Evolutionary conservation across 2,113 vertebrate species (phyloP).

Genomic region (Hyla sarda): DNA sequence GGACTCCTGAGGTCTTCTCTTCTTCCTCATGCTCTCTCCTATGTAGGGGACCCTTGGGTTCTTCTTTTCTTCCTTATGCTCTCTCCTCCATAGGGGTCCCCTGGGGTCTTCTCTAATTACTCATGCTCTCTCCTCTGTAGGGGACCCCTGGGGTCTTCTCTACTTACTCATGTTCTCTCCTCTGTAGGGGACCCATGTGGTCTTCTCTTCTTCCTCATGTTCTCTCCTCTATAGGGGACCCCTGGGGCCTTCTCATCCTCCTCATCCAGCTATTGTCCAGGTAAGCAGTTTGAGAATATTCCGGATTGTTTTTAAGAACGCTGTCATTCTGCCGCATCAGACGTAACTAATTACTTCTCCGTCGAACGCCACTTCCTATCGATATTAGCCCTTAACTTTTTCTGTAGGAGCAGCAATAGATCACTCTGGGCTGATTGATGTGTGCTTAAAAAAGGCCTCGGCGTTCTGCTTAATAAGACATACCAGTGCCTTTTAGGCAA

Average conservation of each 20-base stretch:
- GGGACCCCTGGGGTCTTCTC: no score
- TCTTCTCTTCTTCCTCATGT: no score
- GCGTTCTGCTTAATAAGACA: constrained; percentile 45
- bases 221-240: neutral
- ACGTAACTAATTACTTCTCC: constrained; percentile 39
- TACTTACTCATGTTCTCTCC: no score
- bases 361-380: constrained; percentile 28
- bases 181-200: no score
- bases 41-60: no score
- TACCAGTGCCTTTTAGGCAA: constrained; percentile 39
- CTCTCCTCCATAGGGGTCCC: no score
- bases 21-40: no score
- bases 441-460: neutral
- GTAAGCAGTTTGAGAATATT: constrained; percentile 44
- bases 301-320: constrained; percentile 10
- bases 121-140: no score
- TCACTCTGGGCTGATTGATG: constrained; percentile 45
- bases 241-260: neutral
- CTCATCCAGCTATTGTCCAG: constrained; percentile 51
- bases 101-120: no score
- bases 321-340: constrained; percentile 51
- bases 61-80: no score
- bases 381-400: constrained; percentile 32
- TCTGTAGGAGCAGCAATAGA: constrained; percentile 31
- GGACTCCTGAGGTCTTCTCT: no score